Evolutionary conservation across 2,888 invertebrate species (phyloP).

Genomic region (Drosophila kambysellisi): DNA sequence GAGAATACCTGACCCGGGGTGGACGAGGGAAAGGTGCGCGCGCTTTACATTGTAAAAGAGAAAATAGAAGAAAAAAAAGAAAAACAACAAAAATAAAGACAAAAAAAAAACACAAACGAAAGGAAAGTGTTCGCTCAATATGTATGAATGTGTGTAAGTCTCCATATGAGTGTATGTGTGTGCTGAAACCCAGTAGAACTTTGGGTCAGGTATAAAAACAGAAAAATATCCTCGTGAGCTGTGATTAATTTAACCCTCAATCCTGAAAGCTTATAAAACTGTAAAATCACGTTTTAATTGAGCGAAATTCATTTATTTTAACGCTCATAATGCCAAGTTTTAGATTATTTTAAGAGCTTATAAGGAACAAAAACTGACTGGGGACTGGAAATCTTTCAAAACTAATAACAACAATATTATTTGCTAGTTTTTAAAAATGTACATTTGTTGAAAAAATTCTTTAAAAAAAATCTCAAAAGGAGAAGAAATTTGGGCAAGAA

Average conservation of each 20-base stretch:
- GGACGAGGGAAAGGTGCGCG: slow-evolving; percentile 11
- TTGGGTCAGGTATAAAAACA: slow-evolving; percentile 4
- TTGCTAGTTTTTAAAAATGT: neutral
- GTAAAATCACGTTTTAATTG: slow-evolving; percentile 4
- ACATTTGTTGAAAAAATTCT: too few species aligned
- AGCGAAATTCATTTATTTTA: neutral
- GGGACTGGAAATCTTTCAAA: neutral
- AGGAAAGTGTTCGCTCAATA: slow-evolving; percentile 51
- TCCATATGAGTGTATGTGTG: slow-evolving; percentile 7
- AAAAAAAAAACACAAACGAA: slow-evolving; percentile 35
- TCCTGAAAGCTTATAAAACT: neutral
- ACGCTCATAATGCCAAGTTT: neutral
- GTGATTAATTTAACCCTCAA: slow-evolving; percentile 6
- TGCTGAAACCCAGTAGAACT: slow-evolving; percentile 51
- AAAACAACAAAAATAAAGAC: slow-evolving; percentile 16
- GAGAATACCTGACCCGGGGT: slow-evolving; percentile 26
- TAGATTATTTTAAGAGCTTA: neutral
- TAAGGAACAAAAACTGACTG: neutral
- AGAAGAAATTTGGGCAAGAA: neutral
- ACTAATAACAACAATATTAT: neutral
- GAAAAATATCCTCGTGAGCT: slow-evolving; percentile 2
- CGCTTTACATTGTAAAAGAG: slow-evolving; percentile 59
- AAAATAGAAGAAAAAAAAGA: slow-evolving; percentile 33
- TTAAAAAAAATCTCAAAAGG: too few species aligned
- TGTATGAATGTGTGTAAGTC: slow-evolving; percentile 6